Conservation (phyloP, 2,888 invertebrate species). For the Ochropleura plecta region DNA sequence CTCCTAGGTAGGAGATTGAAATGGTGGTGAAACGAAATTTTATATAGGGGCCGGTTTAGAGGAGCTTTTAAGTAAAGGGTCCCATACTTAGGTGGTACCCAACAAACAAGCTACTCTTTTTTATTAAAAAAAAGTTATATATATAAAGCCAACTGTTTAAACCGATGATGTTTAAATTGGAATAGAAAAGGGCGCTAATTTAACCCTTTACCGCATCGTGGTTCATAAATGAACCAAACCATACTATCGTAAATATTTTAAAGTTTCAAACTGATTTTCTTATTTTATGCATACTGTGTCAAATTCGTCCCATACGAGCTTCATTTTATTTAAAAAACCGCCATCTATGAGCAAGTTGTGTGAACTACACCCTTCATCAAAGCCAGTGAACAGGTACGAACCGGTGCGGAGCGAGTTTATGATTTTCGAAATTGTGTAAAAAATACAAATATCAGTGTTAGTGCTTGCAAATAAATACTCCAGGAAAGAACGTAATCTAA, state of each 20-base stretch:
- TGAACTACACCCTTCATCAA: background rate
- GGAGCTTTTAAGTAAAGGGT: no score
- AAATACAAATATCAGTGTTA: constrained; percentile 2
- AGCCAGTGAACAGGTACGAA: constrained; percentile 1
- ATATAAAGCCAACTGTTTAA: no score
- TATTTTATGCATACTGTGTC: no score
- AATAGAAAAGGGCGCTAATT: no score
- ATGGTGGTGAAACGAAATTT: no score
- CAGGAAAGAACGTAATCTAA: background rate
- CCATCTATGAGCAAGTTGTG: constrained; percentile 9
- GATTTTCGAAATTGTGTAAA: constrained; percentile 2
- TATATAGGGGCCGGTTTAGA: no score
- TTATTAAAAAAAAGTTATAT: no score
- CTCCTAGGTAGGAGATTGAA: background rate
- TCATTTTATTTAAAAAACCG: constrained; percentile 1
- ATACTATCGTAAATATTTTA: constrained; percentile 2
- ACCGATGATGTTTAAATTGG: no score
- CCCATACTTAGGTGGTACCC: background rate
- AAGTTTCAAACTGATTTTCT: background rate
- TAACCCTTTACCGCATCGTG: constrained; percentile 3
- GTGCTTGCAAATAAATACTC: background rate
- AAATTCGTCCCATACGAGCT: background rate
- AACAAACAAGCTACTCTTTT: no score
- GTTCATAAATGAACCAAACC: constrained; percentile 6
- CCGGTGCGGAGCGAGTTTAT: background rate